Evolutionary conservation across 2,888 invertebrate genomes (phyloP).

Genomic region (Eristalis arbustorum): DNA sequence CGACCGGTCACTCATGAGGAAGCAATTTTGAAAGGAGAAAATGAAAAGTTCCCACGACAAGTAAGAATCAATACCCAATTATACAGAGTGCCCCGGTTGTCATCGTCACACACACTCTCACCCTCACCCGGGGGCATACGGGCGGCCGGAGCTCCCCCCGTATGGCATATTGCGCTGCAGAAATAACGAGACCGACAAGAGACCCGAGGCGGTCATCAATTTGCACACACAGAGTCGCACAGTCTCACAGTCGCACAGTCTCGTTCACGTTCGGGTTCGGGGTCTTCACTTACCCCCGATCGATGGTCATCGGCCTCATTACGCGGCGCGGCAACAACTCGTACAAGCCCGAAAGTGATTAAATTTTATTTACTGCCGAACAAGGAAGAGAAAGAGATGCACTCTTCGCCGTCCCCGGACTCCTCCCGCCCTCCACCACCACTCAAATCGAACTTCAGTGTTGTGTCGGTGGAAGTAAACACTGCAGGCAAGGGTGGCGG

Average conservation of each 20-base stretch:
- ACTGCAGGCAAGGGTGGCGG: conserved; percentile 2
- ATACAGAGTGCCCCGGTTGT: neutral
- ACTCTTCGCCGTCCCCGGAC: too few relatives aligned
- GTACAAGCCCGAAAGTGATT: conserved; percentile 21
- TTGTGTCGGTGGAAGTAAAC: conserved; percentile 33
- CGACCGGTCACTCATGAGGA: neutral
- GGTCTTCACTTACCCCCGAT: neutral
- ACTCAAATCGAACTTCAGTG: neutral
- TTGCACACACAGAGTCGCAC: neutral
- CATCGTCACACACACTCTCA: neutral
- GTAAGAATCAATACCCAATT: conserved; percentile 21
- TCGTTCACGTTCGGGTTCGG: neutral
- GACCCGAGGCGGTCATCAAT: neutral
- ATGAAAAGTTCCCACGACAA: conserved; percentile 13
- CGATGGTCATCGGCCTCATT: conserved; percentile 14
- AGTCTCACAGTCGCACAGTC: neutral
- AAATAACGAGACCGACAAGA: neutral
- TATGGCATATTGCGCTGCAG: neutral
- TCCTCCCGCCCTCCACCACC: too few relatives aligned
- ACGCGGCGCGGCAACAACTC: neutral
- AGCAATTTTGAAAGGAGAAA: neutral
- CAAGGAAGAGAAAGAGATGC: neutral
- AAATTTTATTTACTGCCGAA: conserved; percentile 31
- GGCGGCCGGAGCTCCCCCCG: neutral
- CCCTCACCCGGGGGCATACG: neutral